Conservation (phyloP, 2,888 invertebrate species). For the Pteria penguin region DNA sequence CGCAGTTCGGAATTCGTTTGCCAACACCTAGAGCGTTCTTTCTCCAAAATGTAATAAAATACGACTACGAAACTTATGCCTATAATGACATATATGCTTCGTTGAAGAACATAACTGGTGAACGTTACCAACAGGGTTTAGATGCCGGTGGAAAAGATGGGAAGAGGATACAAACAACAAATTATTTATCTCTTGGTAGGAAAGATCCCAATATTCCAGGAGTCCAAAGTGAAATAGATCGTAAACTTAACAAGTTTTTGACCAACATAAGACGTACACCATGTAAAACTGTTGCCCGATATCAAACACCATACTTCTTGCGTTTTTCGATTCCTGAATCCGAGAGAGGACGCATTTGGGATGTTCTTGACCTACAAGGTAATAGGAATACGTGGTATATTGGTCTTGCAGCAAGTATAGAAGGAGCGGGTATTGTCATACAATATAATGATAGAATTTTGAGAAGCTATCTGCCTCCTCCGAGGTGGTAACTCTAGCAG, state of each 20-base stretch:
- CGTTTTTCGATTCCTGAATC: conserved; percentile 2
- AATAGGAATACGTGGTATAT: conserved; percentile 29
- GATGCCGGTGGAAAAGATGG: conserved; percentile 8
- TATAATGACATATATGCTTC: background rate
- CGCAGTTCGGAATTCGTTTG: background rate
- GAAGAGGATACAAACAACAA: background rate
- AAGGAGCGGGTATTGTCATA: conserved; percentile 13
- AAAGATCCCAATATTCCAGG: conserved; percentile 3
- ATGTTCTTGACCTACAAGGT: conserved; percentile 25
- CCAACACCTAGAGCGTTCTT: background rate
- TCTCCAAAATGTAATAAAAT: background rate
- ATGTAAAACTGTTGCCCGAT: background rate
- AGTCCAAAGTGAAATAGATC: background rate
- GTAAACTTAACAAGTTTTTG: background rate
- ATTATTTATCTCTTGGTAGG: conserved; percentile 4
- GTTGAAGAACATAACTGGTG: conserved; percentile 12
- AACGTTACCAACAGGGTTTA: conserved; percentile 12
- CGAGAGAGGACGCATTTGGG: conserved; percentile 15
- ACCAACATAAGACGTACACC: background rate
- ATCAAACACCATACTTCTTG: conserved; percentile 5
- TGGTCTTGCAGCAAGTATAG: conserved; percentile 20
- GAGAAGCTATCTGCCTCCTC: background rate
- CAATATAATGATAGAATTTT: conserved; percentile 18
- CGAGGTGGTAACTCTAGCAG: too few relatives aligned
- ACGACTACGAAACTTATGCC: background rate